phyloP scores from a whole-genome alignment of 37 sponge, comb jelly and placozoan genomes.

The Axinella damicornis region DNA sequence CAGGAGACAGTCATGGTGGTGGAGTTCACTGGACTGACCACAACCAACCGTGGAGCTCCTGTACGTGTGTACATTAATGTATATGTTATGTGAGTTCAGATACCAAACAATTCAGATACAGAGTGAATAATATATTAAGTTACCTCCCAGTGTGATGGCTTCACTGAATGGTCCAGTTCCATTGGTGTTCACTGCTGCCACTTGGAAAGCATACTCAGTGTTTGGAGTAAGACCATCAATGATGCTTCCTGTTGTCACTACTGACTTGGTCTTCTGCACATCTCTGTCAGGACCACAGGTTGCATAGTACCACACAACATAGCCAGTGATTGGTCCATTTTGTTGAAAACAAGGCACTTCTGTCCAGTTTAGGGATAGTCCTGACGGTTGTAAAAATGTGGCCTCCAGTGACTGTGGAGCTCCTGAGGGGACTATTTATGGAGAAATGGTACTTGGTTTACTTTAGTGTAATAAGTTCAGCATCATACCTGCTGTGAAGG shows the following conservation, averaged over 20 bases:
- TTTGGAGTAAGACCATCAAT: constrained; percentile 21
- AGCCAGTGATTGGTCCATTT: neutral
- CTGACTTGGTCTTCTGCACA: too few species aligned
- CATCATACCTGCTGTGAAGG: too few species aligned
- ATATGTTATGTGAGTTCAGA: too few species aligned
- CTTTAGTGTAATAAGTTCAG: too few species aligned
- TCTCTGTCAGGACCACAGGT: neutral
- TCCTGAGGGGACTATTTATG: neutral
- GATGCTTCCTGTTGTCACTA: neutral
- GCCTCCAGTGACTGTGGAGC: neutral
- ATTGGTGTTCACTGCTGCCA: constrained; percentile 52
- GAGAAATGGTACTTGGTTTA: too few species aligned
- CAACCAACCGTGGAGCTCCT: too few species aligned
- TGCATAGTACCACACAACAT: neutral
- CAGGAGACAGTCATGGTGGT: too few species aligned
- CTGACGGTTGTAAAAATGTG: neutral
- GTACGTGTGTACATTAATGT: too few species aligned
- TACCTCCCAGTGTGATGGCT: too few species aligned
- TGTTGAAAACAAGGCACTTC: neutral
- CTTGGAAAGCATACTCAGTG: constrained; percentile 22
- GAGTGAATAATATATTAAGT: too few species aligned
- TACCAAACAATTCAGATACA: too few species aligned
- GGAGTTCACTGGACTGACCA: too few species aligned
- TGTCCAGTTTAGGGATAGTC: neutral
- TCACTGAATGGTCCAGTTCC: constrained; percentile 31